Conservation (phyloP, 2,888 invertebrate genomes). For the Autographa gamma region DNA sequence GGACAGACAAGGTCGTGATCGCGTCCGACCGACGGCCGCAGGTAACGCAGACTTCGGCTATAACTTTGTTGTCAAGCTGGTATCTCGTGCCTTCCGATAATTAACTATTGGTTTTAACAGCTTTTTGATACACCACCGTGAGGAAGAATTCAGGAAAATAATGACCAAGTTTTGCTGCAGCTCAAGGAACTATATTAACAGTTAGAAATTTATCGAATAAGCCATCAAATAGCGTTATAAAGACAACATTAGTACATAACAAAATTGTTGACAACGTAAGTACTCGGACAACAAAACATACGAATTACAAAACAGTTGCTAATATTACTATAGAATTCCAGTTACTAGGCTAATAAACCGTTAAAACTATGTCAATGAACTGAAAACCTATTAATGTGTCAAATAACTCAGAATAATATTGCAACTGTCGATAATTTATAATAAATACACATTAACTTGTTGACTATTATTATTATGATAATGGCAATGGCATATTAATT, state of each 20-base stretch:
- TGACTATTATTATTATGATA: constrained; percentile 19
- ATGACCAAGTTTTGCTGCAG: not conserved
- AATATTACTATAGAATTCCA: constrained; percentile 8
- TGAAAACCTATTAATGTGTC: constrained; percentile 22
- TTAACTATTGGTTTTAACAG: constrained; percentile 37
- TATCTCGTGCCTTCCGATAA: constrained; percentile 39
- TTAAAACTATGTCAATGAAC: constrained; percentile 40
- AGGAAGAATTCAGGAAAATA: constrained; percentile 15
- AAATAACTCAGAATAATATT: constrained; percentile 25
- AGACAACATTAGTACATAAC: not conserved
- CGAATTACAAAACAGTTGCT: constrained; percentile 7
- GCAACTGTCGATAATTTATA: constrained; percentile 1
- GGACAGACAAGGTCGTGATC: constrained; percentile 59
- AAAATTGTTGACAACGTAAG: not conserved
- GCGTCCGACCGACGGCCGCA: constrained; percentile 33
- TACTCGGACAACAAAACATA: constrained; percentile 4
- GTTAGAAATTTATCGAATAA: not conserved
- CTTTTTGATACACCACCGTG: constrained; percentile 40
- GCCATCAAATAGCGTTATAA: no score
- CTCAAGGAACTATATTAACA: not conserved
- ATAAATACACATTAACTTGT: constrained; percentile 14
- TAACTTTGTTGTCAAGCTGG: constrained; percentile 21
- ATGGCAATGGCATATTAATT: not conserved
- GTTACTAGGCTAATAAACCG: constrained; percentile 14
- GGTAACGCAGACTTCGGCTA: constrained; percentile 34